A percentile compares a stretch with the other conserved stretches of the same genome.
These are phyloP conservation scores for Dascyllus trimaculatus DNA, from an alignment of 2,113 vertebrate species.

Conservation along the genomic window DNA sequence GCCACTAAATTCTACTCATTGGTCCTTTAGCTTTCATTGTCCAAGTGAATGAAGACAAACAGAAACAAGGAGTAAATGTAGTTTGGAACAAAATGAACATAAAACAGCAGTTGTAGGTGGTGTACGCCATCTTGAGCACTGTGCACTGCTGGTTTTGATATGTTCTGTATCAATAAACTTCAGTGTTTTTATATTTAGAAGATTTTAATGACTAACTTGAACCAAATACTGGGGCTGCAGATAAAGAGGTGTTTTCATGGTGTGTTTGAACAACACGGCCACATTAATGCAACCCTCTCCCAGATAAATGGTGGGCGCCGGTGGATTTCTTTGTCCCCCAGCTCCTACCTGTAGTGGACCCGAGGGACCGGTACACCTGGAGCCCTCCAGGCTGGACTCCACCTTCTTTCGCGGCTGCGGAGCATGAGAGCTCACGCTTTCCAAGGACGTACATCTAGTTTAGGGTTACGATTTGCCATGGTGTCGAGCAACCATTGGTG, in stretches of 20 bases:
- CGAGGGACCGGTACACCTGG: constrained; percentile 89
- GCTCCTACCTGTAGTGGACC: constrained; percentile 92
- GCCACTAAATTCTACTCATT: too few species aligned
- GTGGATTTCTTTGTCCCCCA: constrained; percentile 16
- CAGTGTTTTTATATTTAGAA: too few species aligned
- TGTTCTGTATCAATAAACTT: too few species aligned
- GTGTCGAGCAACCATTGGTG: constrained; percentile 64
- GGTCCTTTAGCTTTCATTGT: too few species aligned
- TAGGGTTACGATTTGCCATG: constrained; percentile 56
- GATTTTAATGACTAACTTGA: too few species aligned
- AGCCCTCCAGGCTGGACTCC: constrained; percentile 90
- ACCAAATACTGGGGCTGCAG: too few species aligned
- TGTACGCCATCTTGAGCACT: too few species aligned
- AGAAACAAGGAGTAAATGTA: too few species aligned
- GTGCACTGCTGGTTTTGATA: too few species aligned
- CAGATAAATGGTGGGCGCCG: constrained; percentile 9
- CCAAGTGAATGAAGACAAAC: too few species aligned
- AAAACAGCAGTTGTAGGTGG: too few species aligned
- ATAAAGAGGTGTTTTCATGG: background rate
- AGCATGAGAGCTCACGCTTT: constrained; percentile 90
- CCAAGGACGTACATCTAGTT: constrained; percentile 92
- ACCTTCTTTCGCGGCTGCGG: constrained; percentile 91
- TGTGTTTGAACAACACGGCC: background rate
- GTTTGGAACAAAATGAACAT: too few species aligned
- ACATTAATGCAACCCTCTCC: background rate